A percentile compares a stretch with the other conserved stretches of the same genome.
These are phyloP conservation scores for Sphinx pinastri DNA, from an alignment of 2,888 invertebrate genomes.

Conservation along the genomic window DNA sequence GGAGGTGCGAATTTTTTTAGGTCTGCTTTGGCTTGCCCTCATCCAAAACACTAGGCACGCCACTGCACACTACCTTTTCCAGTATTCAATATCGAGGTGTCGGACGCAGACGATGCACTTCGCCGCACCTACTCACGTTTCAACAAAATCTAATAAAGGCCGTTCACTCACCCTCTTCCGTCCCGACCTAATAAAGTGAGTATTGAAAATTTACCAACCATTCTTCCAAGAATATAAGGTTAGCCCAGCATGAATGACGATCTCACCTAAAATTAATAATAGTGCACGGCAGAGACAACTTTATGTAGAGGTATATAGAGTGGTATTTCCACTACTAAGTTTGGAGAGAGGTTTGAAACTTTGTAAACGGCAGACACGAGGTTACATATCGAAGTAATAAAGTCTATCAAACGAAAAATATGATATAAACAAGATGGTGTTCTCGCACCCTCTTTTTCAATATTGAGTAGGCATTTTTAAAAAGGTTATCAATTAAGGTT, in stretches of 20 bases:
- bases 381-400: conserved; percentile 66
- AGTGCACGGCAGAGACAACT: conserved; percentile 40
- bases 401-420: conserved; percentile 63
- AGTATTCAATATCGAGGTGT: conserved; percentile 66
- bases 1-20: no score
- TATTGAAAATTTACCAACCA: conserved; percentile 85
- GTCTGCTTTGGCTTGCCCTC: no score
- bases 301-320: conserved; percentile 36
- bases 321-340: conserved; percentile 29
- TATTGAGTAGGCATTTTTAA: conserved; percentile 29
- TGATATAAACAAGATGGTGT: conserved; percentile 63
- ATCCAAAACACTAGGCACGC: no score
- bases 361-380: conserved; percentile 51
- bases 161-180: conserved; percentile 74
- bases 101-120: conserved; percentile 65
- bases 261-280: conserved; percentile 51
- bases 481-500: conserved; percentile 6
- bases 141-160: conserved; percentile 82
- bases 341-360: conserved; percentile 53
- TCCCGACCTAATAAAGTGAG: conserved; percentile 82
- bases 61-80: conserved; percentile 27
- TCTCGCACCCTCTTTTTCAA: conserved; percentile 28
- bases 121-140: conserved; percentile 66
- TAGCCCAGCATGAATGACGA: conserved; percentile 69
- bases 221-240: conserved; percentile 82